Evolutionary conservation across 1,140 invertebrate genomes (phyloP), one percentile per base, ranked within the genome.

Genomic region (Apis florea): DNA sequence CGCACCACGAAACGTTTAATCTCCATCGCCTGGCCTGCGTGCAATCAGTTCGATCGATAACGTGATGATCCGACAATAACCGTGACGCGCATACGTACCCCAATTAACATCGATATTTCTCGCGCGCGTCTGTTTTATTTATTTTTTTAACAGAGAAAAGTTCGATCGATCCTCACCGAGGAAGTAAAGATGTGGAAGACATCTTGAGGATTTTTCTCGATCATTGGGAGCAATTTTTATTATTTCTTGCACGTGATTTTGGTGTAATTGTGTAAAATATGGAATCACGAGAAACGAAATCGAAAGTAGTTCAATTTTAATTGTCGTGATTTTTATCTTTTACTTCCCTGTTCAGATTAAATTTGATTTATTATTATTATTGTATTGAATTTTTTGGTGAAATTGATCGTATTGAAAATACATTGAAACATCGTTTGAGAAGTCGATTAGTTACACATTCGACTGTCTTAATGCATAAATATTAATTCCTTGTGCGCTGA

Each of bases 1-100:
- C 96, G 94, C 63, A 98, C 96, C 56, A 96, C 97, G 85, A 99
- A 94, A 72, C 96, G 95, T 91, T 96, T 97, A 80, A 99, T 96
- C 74, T 96, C 95, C 81, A 96, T 96, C 90, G 97, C 96, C 74
- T 97, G 96, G 88, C 97, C 97, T 97, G 92, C 64, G 79, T 88
- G 83, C 83, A 75, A 91, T 73, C 90, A 82, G 87, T 93, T 85
- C 86, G 88, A 88, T 92, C 89, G 89, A 91, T 93, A 90, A 90
- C 88, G 88, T 89, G 84, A 90, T 75, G 64, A 85, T 89, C 69
- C 84, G 75, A 84, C 86, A 84, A 76, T 77, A 70, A 82, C 75
- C 72, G 70, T 83, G 71, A 83, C 63, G 63, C 80, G 68, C 66
- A 83, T 86, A 85, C 71, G 66, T 82, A 82, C 56, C 79, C 74